Conservation (phyloP, 2,113 vertebrate genomes). For the Lamprologus callipterus region DNA sequence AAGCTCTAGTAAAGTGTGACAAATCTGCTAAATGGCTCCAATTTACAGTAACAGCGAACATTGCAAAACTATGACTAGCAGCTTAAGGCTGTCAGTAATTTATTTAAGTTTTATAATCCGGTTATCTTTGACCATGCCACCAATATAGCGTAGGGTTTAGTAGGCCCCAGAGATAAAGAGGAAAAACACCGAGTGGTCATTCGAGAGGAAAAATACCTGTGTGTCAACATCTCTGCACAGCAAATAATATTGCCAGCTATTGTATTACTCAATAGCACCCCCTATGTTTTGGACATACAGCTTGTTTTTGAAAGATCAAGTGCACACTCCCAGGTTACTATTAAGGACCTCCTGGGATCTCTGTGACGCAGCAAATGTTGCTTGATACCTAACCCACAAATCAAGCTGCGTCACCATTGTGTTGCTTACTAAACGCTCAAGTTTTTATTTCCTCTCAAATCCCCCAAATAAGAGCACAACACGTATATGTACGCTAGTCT, state of each 20-base stretch:
- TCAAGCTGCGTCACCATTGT: slow-evolving; percentile 31
- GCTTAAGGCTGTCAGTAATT: not conserved
- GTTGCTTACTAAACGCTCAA: not conserved
- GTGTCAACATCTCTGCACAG: slow-evolving; percentile 25
- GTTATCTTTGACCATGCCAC: not conserved
- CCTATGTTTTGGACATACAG: slow-evolving; percentile 1
- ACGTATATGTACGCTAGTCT: not conserved
- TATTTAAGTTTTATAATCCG: not conserved
- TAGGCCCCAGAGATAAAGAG: not conserved
- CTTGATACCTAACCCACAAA: slow-evolving; percentile 15
- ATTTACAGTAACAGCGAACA: not conserved
- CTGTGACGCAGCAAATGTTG: slow-evolving; percentile 53
- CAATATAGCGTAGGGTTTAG: not conserved
- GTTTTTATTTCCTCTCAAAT: not conserved
- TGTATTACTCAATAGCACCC: slow-evolving; percentile 36
- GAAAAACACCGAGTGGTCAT: not conserved
- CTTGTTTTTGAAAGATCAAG: slow-evolving; percentile 64
- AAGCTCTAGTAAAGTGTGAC: not conserved
- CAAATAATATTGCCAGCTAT: not conserved
- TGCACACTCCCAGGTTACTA: slow-evolving; percentile 61
- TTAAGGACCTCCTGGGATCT: slow-evolving; percentile 16
- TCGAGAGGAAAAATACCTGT: not conserved
- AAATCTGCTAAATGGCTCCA: not conserved
- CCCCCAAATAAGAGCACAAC: not conserved
- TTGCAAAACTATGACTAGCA: not conserved